These are phyloP conservation scores for Xiphorhynchus elegans DNA, from an alignment of 2,113 vertebrate species.

Conservation along the genomic window DNA sequence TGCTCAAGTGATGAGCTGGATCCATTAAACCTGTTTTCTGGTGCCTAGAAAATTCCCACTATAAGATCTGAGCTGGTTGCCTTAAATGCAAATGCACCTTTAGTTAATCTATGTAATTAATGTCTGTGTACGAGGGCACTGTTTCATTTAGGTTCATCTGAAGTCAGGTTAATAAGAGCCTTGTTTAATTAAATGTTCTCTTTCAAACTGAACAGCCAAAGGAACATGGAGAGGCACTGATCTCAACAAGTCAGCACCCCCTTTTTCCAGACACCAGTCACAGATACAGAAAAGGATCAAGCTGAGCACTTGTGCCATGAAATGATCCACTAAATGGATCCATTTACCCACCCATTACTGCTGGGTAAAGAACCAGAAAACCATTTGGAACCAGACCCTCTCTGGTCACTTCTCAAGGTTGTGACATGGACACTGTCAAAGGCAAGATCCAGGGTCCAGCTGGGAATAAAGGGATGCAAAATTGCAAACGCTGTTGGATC, in stretches of 20 bases:
- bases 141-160: background rate
- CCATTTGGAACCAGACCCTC: too few species aligned
- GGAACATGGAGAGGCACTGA: background rate
- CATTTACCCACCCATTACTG: background rate
- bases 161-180: constrained; percentile 28
- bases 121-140: background rate
- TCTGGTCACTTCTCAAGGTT: background rate
- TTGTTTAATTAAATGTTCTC: constrained; percentile 32
- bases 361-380: background rate
- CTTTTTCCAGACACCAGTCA: background rate
- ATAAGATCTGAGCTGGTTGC: background rate
- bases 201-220: background rate
- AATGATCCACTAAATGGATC: background rate
- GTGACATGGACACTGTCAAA: rapidly evolving
- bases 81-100: background rate
- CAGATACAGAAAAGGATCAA: background rate
- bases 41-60: background rate
- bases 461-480: background rate
- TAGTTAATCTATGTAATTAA: background rate
- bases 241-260: background rate
- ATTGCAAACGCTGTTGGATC: background rate
- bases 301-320: background rate
- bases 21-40: background rate
- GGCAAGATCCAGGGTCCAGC: background rate
- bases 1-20: background rate